Conservation (phyloP, 2,888 invertebrate genomes). For the Xanthia togata region DNA sequence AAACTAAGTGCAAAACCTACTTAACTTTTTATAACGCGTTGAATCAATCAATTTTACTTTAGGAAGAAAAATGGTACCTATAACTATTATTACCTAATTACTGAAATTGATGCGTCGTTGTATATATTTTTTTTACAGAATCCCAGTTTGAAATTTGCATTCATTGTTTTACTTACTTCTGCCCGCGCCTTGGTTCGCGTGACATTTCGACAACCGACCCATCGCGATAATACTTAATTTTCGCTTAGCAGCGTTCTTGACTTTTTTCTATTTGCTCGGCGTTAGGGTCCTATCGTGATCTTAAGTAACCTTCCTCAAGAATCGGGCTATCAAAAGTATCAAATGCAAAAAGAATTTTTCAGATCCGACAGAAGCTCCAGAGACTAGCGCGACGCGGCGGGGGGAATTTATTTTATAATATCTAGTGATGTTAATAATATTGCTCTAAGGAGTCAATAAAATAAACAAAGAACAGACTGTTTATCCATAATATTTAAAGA, state of each 20-base stretch:
- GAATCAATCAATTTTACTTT: neutral
- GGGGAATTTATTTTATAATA: too few species aligned
- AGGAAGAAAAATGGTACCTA: neutral
- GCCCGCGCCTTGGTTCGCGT: too few species aligned
- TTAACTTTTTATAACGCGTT: conserved; percentile 8
- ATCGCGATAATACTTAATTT: too few species aligned
- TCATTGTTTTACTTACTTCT: neutral
- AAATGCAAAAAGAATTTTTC: too few species aligned
- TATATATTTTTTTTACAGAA: neutral
- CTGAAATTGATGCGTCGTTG: neutral
- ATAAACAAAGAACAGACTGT: conserved; percentile 13
- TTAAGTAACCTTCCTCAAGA: too few species aligned
- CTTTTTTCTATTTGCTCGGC: too few species aligned
- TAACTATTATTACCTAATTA: neutral
- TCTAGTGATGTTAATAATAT: neutral
- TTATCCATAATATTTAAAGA: conserved; percentile 1
- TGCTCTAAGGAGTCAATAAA: neutral
- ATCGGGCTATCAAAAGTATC: too few species aligned
- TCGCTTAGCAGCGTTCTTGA: too few species aligned
- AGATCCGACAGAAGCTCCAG: too few species aligned
- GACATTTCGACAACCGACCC: too few species aligned
- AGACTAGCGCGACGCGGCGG: too few species aligned
- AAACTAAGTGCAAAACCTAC: conserved; percentile 16
- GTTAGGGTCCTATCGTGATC: too few species aligned
- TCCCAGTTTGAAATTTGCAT: conserved; percentile 2